Percentiles rank a stretch among this genome's conserved stretches.
Conservation (phyloP, 2,113 vertebrate species). For the Sylvilagus bachmani region DNA sequence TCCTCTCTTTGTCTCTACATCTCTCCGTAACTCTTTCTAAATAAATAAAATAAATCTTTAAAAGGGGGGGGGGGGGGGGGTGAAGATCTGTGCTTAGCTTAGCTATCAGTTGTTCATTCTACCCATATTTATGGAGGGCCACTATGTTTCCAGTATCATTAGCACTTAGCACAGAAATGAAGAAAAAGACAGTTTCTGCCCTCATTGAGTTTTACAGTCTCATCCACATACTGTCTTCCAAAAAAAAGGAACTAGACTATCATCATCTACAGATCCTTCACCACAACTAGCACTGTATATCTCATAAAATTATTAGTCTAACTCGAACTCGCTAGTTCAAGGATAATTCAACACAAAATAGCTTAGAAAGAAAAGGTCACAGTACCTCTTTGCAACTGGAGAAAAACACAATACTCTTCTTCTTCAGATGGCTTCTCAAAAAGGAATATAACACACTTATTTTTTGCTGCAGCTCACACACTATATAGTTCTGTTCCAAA, state of each 20-base stretch:
- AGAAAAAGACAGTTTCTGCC: not conserved
- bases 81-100: not conserved
- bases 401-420: constrained; percentile 98
- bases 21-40: too few species aligned
- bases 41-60: too few species aligned
- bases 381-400: constrained; percentile 96
- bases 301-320: not conserved
- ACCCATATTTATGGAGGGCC: not conserved
- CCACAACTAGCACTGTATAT: not conserved
- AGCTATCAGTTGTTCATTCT: not conserved
- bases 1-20: too few species aligned
- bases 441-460: constrained; percentile 97
- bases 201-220: not conserved
- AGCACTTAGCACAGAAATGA: not conserved
- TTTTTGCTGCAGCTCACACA: constrained; percentile 96
- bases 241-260: not conserved
- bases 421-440: constrained; percentile 95
- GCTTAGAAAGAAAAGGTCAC: not conserved
- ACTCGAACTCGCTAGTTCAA: constrained; percentile 19
- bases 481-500: constrained; percentile 96
- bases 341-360: constrained; percentile 35
- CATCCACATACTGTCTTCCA: constrained; percentile 6
- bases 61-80: too few species aligned
- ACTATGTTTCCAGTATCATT: not conserved
- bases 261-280: not conserved